A percentile compares a stretch with the other conserved stretches of the same genome.
Conservation (phyloP, 2,888 invertebrate genomes). For the Agelastica alni region DNA sequence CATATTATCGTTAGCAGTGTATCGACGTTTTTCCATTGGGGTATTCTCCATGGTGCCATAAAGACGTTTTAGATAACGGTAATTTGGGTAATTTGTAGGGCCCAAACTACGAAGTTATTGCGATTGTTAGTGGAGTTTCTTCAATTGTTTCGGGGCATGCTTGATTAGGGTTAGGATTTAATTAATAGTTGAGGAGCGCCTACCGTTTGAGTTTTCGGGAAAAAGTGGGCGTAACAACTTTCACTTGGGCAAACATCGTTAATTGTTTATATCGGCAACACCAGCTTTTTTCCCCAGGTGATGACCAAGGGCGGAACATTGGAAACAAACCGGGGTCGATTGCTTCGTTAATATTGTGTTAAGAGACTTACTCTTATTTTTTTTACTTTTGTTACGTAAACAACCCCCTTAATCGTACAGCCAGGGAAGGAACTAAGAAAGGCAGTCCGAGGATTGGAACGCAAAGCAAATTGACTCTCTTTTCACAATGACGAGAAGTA, state of each 20-base stretch:
- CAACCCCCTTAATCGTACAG: too few species aligned
- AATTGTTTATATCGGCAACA: constrained; percentile 12
- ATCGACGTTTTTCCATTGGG: too few species aligned
- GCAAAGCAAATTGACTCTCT: too few species aligned
- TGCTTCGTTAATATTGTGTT: too few species aligned
- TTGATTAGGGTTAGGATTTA: constrained; percentile 32
- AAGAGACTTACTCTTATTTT: too few species aligned
- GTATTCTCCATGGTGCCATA: constrained; percentile 1
- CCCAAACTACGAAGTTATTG: constrained; percentile 23
- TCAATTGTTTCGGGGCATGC: constrained; percentile 32
- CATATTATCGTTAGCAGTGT: too few species aligned
- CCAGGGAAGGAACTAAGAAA: too few species aligned
- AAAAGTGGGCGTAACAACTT: constrained; percentile 25
- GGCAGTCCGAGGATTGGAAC: too few species aligned
- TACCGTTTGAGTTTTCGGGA: constrained; percentile 14
- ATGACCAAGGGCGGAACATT: not conserved
- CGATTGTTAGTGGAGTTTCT: constrained; percentile 37
- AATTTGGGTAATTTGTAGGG: constrained; percentile 28
- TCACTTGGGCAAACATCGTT: constrained; percentile 20
- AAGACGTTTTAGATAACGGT: constrained; percentile 13
- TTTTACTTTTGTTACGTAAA: too few species aligned
- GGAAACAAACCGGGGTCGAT: too few species aligned
- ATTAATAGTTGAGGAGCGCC: constrained; percentile 29
- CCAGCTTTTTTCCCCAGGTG: constrained; percentile 3
- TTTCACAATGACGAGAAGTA: too few species aligned